Evolutionary conservation across 2,888 invertebrate species (phyloP), one percentile per base, ranked within the genome.

Genomic region (Standfussiana lucernea): DNA sequence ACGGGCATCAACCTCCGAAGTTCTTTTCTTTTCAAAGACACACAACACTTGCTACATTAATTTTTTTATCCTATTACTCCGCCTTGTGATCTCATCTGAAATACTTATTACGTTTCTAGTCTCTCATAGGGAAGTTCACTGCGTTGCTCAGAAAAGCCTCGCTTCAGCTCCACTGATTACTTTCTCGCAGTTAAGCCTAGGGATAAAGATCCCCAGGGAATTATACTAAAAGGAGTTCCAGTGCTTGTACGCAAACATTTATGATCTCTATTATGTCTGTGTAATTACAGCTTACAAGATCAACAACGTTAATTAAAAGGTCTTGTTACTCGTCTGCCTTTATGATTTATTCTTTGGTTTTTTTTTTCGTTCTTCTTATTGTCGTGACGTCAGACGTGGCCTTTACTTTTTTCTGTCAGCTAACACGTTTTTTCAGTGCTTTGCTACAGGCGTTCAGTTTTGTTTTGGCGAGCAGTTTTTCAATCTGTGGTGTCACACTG

Each of bases 91-190:
- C 37, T 83, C 59, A 66, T 53, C 42, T 72, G 35, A 47, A 56
- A 32, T 72, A 47, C 11, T 10, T 53, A 66, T 45, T 80, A 61
- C 45, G 18, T 56, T 62, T 73, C 28, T 66, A 59, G 53, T 45
- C 65, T 45, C 65, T 78, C 42, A 50, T 10, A 50, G 80, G 0
- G 28, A 28, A 71, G 50, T 65, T 64, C 42, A 56, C 42, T 59
- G 45, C 11, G 42, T 37, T 82, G n/a, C 65, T 37, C 61, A 24
- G 59, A 61, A 45, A 59, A 56, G 35, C 45, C 56, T 61, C 61
- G 42, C n/a, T 62, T 80, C 40, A 61, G 45, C 62, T 64, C 53
- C 59, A 42, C 59, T 75, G 80, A 80, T 80, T 80, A 67, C n/a
- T 65, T 82, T 59, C 53, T 64, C 47, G 32, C 64, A 65, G 35